Evolutionary conservation across 2,888 invertebrate genomes (phyloP), one percentile per base, ranked within the genome.

Genomic region (Mimas tiliae): DNA sequence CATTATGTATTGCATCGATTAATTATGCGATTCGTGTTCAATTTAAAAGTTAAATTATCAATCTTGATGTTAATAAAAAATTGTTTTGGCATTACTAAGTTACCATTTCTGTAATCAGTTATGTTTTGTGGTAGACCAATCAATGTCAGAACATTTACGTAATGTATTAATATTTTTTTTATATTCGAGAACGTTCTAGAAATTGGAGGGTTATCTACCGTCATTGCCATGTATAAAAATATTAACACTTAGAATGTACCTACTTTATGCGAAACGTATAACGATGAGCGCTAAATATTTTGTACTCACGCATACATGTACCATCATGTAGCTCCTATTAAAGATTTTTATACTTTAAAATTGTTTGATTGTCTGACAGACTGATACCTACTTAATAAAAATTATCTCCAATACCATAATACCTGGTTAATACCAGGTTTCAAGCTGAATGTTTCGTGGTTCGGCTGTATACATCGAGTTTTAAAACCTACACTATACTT

Each of bases 81-180:
- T 14, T 27, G 16, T 33, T 52, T 65, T 62, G 34, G 64, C 68
- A 48, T 68, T 67, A 68, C 69, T 72, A 75, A 81, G 88, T 88
- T 88, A 88, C 89, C 89, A 81, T 78, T 80, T 80, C 84, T 89
- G 89, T 88, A 88, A 89, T 89, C 79, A 79, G 48, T 51, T 81
- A 77, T 72, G 71, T 74, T 74, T 77, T 78, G 79, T 76, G 78
- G 34, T 58, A 42, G 42, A 53, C 38, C 16, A 16, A 42, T 19
- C 16, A 78, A 84, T 75, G 78, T 78, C 77, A 78, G 16, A 19
- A 50, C 34, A 34, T 34, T 63, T 16, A 27, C 34, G 50, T 11
- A 48, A 50, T 38, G 33, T 33, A 34, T 38, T 34, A 7, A 9
- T 55, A 16, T 53, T 55, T n/a, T n/a, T n/a, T n/a, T n/a, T 16